These are phyloP conservation scores for Macrophya alboannulata DNA, from an alignment of 2,888 invertebrate species.

Conservation along the genomic window DNA sequence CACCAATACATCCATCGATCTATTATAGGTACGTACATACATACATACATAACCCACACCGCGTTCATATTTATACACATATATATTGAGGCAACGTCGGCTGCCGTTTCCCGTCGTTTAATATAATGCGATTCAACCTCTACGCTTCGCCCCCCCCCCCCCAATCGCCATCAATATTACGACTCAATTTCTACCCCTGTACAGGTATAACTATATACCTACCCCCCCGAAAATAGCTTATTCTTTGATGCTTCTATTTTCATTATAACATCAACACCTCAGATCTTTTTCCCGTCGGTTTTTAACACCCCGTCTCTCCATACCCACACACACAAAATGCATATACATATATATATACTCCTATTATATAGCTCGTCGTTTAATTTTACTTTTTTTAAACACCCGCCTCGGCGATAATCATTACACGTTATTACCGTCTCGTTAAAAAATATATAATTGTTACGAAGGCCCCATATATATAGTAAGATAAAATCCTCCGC, in stretches of 20 bases:
- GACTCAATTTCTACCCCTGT: slow-evolving; percentile 40
- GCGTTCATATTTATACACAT: background rate
- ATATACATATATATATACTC: too few species aligned
- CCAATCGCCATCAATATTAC: slow-evolving; percentile 45
- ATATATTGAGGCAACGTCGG: background rate
- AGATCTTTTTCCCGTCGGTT: slow-evolving; percentile 14
- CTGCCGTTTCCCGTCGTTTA: slow-evolving; percentile 31
- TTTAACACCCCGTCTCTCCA: background rate
- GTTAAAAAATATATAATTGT: slow-evolving; percentile 24
- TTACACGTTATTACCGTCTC: background rate
- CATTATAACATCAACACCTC: slow-evolving; percentile 15
- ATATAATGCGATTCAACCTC: slow-evolving; percentile 24
- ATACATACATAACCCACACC: background rate
- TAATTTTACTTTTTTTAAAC: background rate
- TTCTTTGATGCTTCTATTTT: slow-evolving; percentile 31
- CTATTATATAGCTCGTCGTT: background rate
- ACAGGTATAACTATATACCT: too few species aligned
- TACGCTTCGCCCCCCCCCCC: background rate
- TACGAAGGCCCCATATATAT: too few species aligned
- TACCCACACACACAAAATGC: background rate
- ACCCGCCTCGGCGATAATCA: background rate
- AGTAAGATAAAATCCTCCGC: too few species aligned
- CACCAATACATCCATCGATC: background rate
- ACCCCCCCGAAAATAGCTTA: background rate
- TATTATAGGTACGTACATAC: background rate